Percentiles rank a stretch among this genome's conserved stretches.
These are phyloP conservation scores for Echinometra lucunter DNA, from an alignment of 53 echinoderm and acorn worm genomes.

Conservation along the genomic window DNA sequence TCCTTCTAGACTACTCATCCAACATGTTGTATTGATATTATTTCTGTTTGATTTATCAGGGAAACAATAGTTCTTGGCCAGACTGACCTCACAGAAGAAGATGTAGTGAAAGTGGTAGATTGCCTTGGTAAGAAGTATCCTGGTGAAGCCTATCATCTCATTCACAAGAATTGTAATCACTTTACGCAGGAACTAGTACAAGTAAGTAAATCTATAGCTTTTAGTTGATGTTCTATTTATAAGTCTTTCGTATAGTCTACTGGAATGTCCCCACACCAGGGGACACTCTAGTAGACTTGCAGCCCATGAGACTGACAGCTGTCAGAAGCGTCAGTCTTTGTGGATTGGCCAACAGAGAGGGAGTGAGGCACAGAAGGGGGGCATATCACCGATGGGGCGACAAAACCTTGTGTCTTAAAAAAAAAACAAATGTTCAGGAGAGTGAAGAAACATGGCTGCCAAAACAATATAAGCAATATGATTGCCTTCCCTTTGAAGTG, in stretches of 20 bases:
- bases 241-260: not conserved
- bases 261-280: too few relatives aligned
- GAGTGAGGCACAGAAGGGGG: too few relatives aligned
- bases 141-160: conserved; percentile 97
- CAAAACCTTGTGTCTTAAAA: too few relatives aligned
- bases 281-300: too few relatives aligned
- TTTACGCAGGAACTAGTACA: conserved; percentile 97
- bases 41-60: conserved; percentile 69
- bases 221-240: not conserved
- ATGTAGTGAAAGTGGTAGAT: conserved; percentile 93
- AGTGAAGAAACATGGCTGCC: too few relatives aligned
- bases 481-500: too few relatives aligned
- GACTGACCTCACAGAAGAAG: conserved; percentile 91
- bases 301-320: too few relatives aligned
- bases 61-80: conserved; percentile 89
- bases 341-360: too few relatives aligned
- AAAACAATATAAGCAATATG: too few relatives aligned
- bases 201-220: conserved; percentile 79
- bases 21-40: not conserved
- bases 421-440: too few relatives aligned
- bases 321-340: too few relatives aligned
- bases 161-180: conserved; percentile 99
- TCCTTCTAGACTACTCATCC: not conserved
- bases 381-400: too few relatives aligned
- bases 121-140: conserved; percentile 97